A percentile compares a stretch with the other conserved stretches of the same genome.
These are phyloP conservation scores for Leguminivora glycinivorella DNA, from an alignment of 1,140 invertebrate species.

Conservation along the genomic window DNA sequence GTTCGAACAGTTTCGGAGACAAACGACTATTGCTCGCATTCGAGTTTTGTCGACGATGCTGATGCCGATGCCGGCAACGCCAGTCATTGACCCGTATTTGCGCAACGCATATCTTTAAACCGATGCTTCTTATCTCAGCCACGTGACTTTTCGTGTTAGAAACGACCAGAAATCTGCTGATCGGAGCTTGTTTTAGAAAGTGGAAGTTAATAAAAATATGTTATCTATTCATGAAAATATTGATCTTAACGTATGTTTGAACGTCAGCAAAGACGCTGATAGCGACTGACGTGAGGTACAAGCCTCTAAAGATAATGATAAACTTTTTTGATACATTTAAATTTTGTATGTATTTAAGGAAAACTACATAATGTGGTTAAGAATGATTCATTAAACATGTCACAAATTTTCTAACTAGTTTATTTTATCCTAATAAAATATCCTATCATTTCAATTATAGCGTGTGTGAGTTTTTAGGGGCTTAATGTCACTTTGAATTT, in stretches of 20 bases:
- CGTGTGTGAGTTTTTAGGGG: neutral
- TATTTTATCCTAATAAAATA: too few relatives aligned
- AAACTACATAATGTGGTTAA: neutral
- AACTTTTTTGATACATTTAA: conserved; percentile 2
- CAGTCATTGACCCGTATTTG: conserved; percentile 55
- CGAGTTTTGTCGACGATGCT: conserved; percentile 44
- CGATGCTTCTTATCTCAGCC: conserved; percentile 43
- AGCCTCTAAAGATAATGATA: conserved; percentile 21
- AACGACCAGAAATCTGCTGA: conserved; percentile 2
- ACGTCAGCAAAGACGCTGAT: conserved; percentile 34
- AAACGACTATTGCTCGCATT: conserved; percentile 47
- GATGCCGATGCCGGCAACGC: conserved; percentile 34
- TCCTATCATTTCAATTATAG: neutral
- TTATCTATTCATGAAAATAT: conserved; percentile 41
- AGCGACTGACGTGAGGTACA: conserved; percentile 17
- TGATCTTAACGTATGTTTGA: conserved; percentile 43
- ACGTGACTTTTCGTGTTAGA: neutral
- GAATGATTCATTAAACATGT: neutral
- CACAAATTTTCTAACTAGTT: neutral
- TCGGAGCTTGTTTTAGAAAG: neutral
- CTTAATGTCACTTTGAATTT: too few relatives aligned
- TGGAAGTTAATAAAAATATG: conserved; percentile 15
- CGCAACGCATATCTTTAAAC: conserved; percentile 38
- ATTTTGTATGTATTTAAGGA: neutral
- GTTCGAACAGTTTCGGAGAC: conserved; percentile 38